Evolutionary conservation across 2,113 vertebrate species (phyloP), one percentile per base, ranked within the genome.

Genomic region (Dinomys branickii): DNA sequence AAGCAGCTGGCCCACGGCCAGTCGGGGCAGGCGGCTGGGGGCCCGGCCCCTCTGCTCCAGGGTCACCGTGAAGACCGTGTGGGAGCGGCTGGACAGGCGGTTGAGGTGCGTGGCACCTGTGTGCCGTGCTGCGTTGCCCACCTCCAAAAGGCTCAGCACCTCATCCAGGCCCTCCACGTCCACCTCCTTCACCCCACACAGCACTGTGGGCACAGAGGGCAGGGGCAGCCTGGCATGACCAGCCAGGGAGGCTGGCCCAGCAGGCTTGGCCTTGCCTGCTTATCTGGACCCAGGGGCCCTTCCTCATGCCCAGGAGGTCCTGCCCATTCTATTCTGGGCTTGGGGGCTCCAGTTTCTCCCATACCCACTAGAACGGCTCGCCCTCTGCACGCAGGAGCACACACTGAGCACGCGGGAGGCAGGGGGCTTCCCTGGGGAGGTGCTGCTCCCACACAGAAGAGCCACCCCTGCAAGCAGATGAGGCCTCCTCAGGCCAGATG

Each of bases 81-180:
- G 99, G 0, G 99, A 99, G 80, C 99, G 99, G 98, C 99, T 99
- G 11, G 99, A 99, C 92, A 99, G 99, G 47, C 98, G 98, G 98
- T 99, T 99, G 98, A 99, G 97, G 95, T 99, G 99, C 0, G 99
- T 99, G 90, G 99, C 99, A 33, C 99, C 99, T 0, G 99, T 99
- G 99, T 99, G 99, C 83, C 99, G 99, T 75, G 99, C 99, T 0
- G 99, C 99, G 96, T 99, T 99, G 90, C 99, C 99, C 85, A 99
- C 99, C 98, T 99, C 99, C 65, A 99, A 98, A 75, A 99, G 98
- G 98, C 99, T 99, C 98, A 99, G 97, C 90, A 99, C 99, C 97
- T 99, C 99, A 0, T 99, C 99, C 94, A 99, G 99, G 84, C 99
- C 99, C 94, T 99, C 99, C 96, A 99, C 99, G 94, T 99, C 99